Evolutionary conservation across 2,888 invertebrate species (phyloP).

Genomic region (Zygogramma bicolorata): DNA sequence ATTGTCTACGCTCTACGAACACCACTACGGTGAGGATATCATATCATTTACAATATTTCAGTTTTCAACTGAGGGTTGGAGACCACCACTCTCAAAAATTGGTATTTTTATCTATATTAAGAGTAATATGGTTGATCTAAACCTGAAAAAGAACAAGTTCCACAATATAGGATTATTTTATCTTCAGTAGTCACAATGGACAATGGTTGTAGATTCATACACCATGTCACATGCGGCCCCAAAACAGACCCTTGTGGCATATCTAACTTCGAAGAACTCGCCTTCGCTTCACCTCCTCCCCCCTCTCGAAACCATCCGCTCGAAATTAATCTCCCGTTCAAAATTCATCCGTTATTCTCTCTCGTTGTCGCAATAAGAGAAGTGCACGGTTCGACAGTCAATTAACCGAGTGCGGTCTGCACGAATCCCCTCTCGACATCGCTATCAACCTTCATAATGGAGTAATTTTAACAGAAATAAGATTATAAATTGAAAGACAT

Average conservation of each 20-base stretch:
- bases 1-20: too few species aligned
- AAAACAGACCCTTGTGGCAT: not conserved
- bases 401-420: constrained; percentile 28
- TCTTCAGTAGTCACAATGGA: not conserved
- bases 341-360: not conserved
- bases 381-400: constrained; percentile 36
- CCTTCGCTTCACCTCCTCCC: not conserved
- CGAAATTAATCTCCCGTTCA: not conserved
- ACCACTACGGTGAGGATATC: too few species aligned
- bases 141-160: not conserved
- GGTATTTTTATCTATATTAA: too few species aligned
- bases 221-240: not conserved
- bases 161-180: too few species aligned
- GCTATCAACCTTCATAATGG: constrained; percentile 62
- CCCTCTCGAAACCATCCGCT: not conserved
- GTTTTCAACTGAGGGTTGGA: too few species aligned
- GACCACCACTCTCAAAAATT: too few species aligned
- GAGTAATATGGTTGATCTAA: too few species aligned
- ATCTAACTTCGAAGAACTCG: not conserved
- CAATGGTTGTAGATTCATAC: not conserved
- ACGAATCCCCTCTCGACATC: constrained; percentile 38
- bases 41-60: too few species aligned
- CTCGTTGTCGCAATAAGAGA: constrained; percentile 1
- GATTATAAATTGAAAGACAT: constrained; percentile 68
- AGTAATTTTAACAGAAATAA: constrained; percentile 67